These are phyloP conservation scores for Boloria euphrosyne DNA, from an alignment of 2,888 invertebrate species.

Conservation along the genomic window DNA sequence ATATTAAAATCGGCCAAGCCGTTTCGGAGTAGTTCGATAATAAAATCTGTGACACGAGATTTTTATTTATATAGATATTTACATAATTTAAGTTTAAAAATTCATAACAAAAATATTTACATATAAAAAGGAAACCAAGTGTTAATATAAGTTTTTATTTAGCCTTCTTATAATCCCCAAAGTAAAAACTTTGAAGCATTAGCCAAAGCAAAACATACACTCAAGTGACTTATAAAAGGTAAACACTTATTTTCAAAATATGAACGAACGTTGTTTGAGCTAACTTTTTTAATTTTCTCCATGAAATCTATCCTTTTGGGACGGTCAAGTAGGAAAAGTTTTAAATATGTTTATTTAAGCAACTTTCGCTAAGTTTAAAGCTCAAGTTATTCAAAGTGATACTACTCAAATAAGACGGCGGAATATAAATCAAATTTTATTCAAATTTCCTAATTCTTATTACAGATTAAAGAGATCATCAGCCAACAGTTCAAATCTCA, in stretches of 20 bases:
- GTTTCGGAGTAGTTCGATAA: no score
- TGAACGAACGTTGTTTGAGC: conserved; percentile 32
- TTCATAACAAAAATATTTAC: no score
- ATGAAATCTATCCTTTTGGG: conserved; percentile 56
- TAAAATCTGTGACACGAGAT: no score
- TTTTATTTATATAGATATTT: no score
- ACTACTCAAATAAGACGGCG: conserved; percentile 40
- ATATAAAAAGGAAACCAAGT: no score
- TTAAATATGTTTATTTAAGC: conserved; percentile 54
- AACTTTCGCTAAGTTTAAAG: conserved; percentile 40
- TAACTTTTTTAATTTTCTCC: conserved; percentile 62
- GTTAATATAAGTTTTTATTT: not conserved
- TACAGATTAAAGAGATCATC: conserved; percentile 25
- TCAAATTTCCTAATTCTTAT: conserved; percentile 33
- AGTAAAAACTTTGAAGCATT: conserved; percentile 9
- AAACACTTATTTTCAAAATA: conserved; percentile 29
- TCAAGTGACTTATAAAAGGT: conserved; percentile 25
- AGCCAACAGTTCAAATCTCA: conserved; percentile 7
- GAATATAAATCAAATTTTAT: conserved; percentile 44
- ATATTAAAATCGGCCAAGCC: no score
- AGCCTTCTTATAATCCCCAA: conserved; percentile 5
- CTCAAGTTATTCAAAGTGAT: conserved; percentile 43
- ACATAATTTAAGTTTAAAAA: no score
- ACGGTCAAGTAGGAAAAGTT: conserved; percentile 58
- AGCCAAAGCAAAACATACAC: conserved; percentile 15